Base-by-base conservation (phyloP, 2,113 vertebrate genomes). In the Chaetodon auriga region DNA sequence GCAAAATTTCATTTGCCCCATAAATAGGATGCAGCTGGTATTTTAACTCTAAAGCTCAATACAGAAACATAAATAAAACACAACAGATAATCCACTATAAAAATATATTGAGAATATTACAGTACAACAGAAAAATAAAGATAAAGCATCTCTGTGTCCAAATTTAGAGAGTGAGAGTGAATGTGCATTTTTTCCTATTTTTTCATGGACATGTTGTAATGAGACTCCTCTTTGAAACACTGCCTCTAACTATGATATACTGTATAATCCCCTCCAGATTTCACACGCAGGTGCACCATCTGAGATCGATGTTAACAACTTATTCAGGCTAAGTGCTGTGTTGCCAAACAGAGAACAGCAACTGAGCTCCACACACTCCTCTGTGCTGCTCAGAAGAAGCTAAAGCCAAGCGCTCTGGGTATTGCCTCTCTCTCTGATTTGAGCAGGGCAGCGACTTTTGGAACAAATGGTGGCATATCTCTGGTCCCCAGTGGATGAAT, bases 241-340 rank as follows among this genome's bases (percentile, higher is more conserved):
- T 68, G 68, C 38, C 38, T 72, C 75, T 75, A 85, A 87, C 81
- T 81, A 68, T 84, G 80, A 89, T 77, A 19, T 72, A 86, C 35
- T 65, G 48, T 72, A 49, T 80, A 60, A 81, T 87, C 76, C 60
- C 48, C 80, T 30, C 49, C 75, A 81, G 78, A 64, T 60, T 73
- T 18, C 64, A 68, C 54, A 54, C 18, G 15, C 79, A 65, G 65
- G 58, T 76, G 66, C 61, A 62, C 83, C 79, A 43, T 70, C 68
- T 30, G 48, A 54, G 75, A 85, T 90, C 60, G 21, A 78, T 89
- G 82, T 45, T 79, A 70, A 80, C 54, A 74, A 45, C 64, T 65
- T 64, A 43, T 46, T 23, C 23, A 18, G 75, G 60, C 49, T 72
- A 86, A 87, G 73, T 64, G 63, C 68, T 81, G 64, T 64, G 63